Evolutionary conservation across 1,140 invertebrate genomes (phyloP).

Genomic region (Drosophila carrolli): DNA sequence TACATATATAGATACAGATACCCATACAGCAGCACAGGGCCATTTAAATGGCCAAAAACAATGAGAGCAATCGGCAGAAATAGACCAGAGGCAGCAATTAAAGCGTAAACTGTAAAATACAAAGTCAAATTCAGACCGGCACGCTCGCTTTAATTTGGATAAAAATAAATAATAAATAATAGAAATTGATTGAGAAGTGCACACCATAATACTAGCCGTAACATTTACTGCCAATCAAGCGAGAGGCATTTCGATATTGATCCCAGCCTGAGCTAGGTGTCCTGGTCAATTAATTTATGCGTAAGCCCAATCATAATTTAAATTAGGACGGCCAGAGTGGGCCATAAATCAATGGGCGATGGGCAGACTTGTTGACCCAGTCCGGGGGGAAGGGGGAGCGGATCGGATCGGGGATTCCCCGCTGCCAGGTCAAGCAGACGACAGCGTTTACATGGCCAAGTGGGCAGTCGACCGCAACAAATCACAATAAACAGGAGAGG

Average conservation of each 20-base stretch:
- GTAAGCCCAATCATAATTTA: slow-evolving; percentile 44
- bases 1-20: slow-evolving; percentile 26
- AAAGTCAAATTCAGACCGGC: slow-evolving; percentile 36
- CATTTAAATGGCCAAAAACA: slow-evolving; percentile 43
- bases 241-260: slow-evolving; percentile 34
- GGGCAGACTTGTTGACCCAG: slow-evolving; percentile 33
- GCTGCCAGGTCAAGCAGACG: slow-evolving; percentile 24
- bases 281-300: slow-evolving; percentile 44
- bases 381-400: slow-evolving; percentile 1
- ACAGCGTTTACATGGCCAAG: slow-evolving; percentile 43
- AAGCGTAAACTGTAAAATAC: slow-evolving; percentile 49
- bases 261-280: slow-evolving; percentile 28
- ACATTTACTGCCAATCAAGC: slow-evolving; percentile 25
- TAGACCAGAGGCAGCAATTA: slow-evolving; percentile 23
- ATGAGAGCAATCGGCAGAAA: slow-evolving; percentile 49
- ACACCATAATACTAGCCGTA: slow-evolving; percentile 9
- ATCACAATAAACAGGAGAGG: slow-evolving; percentile 37
- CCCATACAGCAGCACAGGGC: slow-evolving; percentile 32
- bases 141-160: slow-evolving; percentile 49
- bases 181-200: slow-evolving; percentile 30
- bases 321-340: slow-evolving; percentile 20
- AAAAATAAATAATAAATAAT: slow-evolving; percentile 20
- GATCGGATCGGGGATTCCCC: neutral
- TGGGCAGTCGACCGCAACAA: slow-evolving; percentile 37
- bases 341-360: slow-evolving; percentile 36